Evolutionary conservation across 2,888 invertebrate genomes (phyloP), one percentile per base, ranked within the genome.

Genomic region (Aleiodes alternator): DNA sequence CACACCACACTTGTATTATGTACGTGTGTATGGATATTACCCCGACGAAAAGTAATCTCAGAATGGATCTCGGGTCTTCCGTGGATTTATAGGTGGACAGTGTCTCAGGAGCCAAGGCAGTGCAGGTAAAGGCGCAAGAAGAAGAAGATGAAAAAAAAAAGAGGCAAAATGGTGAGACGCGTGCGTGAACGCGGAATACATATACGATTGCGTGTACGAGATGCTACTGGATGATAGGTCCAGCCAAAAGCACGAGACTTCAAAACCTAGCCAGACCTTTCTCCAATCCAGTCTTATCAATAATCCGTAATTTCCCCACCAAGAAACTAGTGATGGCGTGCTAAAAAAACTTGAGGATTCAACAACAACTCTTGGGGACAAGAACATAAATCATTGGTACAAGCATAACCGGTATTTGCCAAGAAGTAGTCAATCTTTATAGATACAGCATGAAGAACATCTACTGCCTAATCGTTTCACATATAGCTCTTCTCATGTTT

Each of bases 161-260:
- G 34, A 69, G 12, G 48, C 73, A 6, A 55, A 29, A 70, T 66
- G 72, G 72, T 57, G 53, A 76, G 56, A 78, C 78, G 76, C 78
- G 77, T 79, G 80, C 78, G 79, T 77, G 75, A 77, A 72, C 66
- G 64, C 69, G 23, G 53, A 56, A 70, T 61, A 64, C 69, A 56
- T 53, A 69, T 76, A 56, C 70, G 75, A 80, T 80, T 80, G 80
- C 78, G 78, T 80, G 79, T 76, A 59, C 73, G 75, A 80, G 80
- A 80, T 79, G 80, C 79, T 80, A 79, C 80, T 76, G 80, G 73
- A 77, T 72, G 80, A 80, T 80, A 79, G 76, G 71, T 76, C 16
- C 29, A 74, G 66, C 78, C 73, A 76, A 79, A 78, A 76, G 71
- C 61, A 70, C 12, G 16, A 43, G 16, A 48, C 43, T 48, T 8